Base-by-base conservation (phyloP, 2,888 invertebrate genomes). In the Drosophila algonquin region DNA sequence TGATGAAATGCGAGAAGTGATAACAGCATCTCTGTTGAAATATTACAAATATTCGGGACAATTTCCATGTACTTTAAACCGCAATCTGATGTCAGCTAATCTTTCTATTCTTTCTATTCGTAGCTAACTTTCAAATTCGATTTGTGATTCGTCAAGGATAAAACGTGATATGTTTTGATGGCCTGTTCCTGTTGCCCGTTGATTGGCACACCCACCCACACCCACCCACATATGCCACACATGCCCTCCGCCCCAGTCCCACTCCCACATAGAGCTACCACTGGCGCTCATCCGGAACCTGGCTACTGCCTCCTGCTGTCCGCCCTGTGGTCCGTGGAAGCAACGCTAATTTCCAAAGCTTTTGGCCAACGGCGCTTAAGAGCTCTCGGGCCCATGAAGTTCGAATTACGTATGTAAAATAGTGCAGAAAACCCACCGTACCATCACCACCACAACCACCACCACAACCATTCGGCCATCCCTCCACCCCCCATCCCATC, bases 361-460 rank as follows among this genome's bases (percentile, higher is more conserved):
- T 50, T 65, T 80, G 73, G 82, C 82, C 79, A 53, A 67, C 78
- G 82, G 82, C 82, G 78, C 82, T 85, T 85, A 85, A 82, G 82
- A 80, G 84, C 81, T 77, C 84, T 82, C 55, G 59, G 71, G 71
- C 71, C 85, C 78, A 84, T 84, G 81, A 81, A 82, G 71, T 81
- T 80, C 71, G 80, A 83, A 84, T 86, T 84, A 83, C 79, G 79
- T 84, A 84, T 84, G 86, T 83, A 84, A 84, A 84, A 84, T 84
- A 84, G 83, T 83, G 86, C 70, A 68, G 64, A 77, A 46, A 48
- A 51, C 21, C 61, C 45, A n/a, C 27, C 30, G n/a, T 14, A 12
- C 24, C 46, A 24, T 46, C 12, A n/a, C 30, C 18, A 30, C n/a
- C 16, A 18, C 24, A 5, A 24, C 24, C 24, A 24, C 24, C 24